Evolutionary conservation across 2,113 vertebrate species (phyloP), one percentile per base, ranked within the genome.

Genomic region (Vireo altiloquus): DNA sequence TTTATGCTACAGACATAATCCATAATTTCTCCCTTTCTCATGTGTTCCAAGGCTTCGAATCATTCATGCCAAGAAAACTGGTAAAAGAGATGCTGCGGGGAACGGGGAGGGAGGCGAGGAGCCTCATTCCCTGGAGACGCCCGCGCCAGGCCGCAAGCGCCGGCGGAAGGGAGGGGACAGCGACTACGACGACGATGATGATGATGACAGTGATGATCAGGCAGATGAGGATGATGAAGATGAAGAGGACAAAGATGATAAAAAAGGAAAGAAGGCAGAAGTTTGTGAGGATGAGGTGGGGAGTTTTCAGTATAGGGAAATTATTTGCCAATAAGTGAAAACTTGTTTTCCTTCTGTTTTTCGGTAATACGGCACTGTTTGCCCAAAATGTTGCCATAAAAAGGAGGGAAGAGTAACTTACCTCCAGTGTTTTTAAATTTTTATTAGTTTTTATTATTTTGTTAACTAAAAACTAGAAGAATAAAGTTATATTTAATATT

Each of bases 201-300:
- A 98, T 0, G 98, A 98, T 0, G 98, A 99, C 3, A 99, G 99
- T 1, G 99, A 99, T 92, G 99, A 98, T 42, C 98, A 98, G 84
- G 99, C 98, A 4, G 99, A 99, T 57, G 99, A 99, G 27, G 98
- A 99, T 5, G 99, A 99, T 4, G 99, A 99, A 1, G 99, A 99
- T 1, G 99, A 99, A 28, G 98, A 98, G 39, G 98, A 98, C 68
- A 99, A 99, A 90, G 99, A 99, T 35, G 98, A 98, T 46, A 99
- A 99, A 95, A 99, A 98, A 93, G 98, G 97, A 81, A 99, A 98
- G 96, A 99, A 99, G 97, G 72, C 97, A 9, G 99, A 99, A 91
- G 97, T 97, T 44, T 99, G 98, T 96, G 99, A 99, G 52, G 99
- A 99, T 72, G 99, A 99, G 99, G 99, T 99, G 79, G 49, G 88